A percentile compares a stretch with the other conserved stretches of the same genome.
These are phyloP conservation scores for Oxyura jamaicensis DNA, from an alignment of 2,113 vertebrate species.

Conservation along the genomic window DNA sequence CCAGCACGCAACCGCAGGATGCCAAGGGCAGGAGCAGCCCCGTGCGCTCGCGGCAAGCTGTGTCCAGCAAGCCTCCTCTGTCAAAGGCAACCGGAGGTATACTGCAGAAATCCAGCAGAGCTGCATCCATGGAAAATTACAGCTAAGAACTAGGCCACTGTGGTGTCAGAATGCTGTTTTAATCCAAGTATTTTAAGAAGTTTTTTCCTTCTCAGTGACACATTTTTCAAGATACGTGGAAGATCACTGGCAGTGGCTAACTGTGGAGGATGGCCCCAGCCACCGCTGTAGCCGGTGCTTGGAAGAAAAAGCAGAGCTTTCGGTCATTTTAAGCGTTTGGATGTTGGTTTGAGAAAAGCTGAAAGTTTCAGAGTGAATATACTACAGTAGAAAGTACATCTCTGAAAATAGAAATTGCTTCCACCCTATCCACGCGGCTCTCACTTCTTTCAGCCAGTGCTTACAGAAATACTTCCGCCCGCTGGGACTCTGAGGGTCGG, in stretches of 20 bases:
- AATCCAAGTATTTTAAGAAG: background rate
- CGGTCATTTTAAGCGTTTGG: background rate
- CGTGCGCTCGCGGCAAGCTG: background rate
- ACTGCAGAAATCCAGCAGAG: background rate
- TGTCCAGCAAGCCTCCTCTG: background rate
- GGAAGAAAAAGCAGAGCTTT: background rate
- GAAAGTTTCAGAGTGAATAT: background rate
- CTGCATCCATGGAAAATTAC: slow-evolving; percentile 38
- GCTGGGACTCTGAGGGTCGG: background rate
- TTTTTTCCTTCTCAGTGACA: background rate
- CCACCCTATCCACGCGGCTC: background rate
- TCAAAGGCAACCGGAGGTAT: background rate
- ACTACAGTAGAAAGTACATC: background rate
- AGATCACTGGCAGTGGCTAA: background rate
- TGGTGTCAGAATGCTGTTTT: slow-evolving; percentile 15
- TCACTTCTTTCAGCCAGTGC: background rate
- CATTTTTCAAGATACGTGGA: slow-evolving; percentile 11
- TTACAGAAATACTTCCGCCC: background rate
- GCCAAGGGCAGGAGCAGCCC: background rate
- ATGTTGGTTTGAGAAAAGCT: background rate
- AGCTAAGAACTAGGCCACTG: background rate
- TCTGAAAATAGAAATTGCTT: background rate
- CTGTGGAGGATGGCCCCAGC: background rate
- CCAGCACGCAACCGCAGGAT: rapidly evolving
- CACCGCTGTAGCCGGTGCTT: background rate